Evolutionary conservation across 2,888 invertebrate genomes (phyloP).

Genomic region (Vanessa cardui): DNA sequence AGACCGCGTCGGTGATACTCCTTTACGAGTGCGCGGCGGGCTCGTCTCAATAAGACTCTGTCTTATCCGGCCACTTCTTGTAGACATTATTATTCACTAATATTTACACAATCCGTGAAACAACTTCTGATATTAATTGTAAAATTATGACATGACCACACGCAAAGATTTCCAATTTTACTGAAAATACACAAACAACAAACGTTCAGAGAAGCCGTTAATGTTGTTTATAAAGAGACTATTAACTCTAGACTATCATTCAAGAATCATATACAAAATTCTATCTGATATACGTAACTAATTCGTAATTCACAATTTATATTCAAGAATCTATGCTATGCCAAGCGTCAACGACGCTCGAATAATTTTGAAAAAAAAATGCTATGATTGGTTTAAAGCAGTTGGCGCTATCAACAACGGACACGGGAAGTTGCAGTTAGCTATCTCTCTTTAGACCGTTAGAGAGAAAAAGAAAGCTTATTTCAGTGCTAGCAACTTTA

Average conservation of each 20-base stretch:
- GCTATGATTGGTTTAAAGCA: constrained; percentile 68
- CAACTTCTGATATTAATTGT: constrained; percentile 43
- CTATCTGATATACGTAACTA: not conserved
- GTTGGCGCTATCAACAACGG: constrained; percentile 46
- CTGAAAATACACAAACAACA: constrained; percentile 17
- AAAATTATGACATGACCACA: constrained; percentile 70
- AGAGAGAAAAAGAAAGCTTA: not conserved
- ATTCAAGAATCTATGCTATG: constrained; percentile 51
- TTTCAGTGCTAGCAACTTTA: not conserved
- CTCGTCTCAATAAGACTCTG: constrained; percentile 61
- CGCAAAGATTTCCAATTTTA: constrained; percentile 47
- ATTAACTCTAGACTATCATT: too few species aligned
- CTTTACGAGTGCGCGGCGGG: constrained; percentile 67
- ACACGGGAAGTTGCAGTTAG: constrained; percentile 34
- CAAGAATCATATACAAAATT: not conserved
- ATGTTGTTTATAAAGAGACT: not conserved
- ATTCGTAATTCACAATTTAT: not conserved
- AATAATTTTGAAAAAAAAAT: constrained; percentile 65
- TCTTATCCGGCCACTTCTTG: constrained; percentile 70
- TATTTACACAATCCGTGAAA: constrained; percentile 40
- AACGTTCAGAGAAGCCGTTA: constrained; percentile 1
- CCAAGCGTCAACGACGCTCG: constrained; percentile 73
- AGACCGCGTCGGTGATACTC: constrained; percentile 71
- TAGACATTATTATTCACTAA: constrained; percentile 59
- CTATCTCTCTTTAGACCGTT: constrained; percentile 13